Evolutionary conservation across 2,113 vertebrate species (phyloP).

Genomic region (Chrysemys picta): DNA sequence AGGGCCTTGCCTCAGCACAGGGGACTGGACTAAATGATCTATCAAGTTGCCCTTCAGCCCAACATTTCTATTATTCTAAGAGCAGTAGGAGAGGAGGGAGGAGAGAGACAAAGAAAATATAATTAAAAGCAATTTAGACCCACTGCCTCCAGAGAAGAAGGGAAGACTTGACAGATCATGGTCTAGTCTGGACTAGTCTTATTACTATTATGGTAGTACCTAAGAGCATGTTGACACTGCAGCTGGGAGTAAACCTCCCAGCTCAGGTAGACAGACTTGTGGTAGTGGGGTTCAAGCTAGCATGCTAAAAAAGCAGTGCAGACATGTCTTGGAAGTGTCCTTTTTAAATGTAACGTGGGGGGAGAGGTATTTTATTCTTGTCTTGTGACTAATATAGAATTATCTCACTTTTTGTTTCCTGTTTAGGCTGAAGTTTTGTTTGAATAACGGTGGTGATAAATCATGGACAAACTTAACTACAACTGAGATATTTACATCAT

Average conservation of each 20-base stretch:
- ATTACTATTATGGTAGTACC: not conserved
- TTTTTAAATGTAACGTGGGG: not conserved
- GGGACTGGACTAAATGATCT: too few species aligned
- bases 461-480: fast-evolving
- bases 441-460: not conserved
- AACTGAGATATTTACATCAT: not conserved
- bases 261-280: too few species aligned
- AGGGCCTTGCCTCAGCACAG: too few species aligned
- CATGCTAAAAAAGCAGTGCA: too few species aligned
- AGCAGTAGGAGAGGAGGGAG: not conserved
- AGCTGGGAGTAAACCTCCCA: too few species aligned
- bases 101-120: not conserved
- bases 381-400: not conserved
- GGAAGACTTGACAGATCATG: not conserved
- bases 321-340: not conserved
- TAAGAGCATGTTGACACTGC: too few species aligned
- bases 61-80: too few species aligned
- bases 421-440: not conserved
- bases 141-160: not conserved
- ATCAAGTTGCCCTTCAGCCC: too few species aligned
- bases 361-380: not conserved
- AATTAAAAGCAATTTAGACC: not conserved
- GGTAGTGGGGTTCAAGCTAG: too few species aligned
- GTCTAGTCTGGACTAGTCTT: not conserved
- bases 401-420: not conserved